Evolutionary conservation across 2,113 vertebrate species (phyloP).

Genomic region (Rhipidura dahli): DNA sequence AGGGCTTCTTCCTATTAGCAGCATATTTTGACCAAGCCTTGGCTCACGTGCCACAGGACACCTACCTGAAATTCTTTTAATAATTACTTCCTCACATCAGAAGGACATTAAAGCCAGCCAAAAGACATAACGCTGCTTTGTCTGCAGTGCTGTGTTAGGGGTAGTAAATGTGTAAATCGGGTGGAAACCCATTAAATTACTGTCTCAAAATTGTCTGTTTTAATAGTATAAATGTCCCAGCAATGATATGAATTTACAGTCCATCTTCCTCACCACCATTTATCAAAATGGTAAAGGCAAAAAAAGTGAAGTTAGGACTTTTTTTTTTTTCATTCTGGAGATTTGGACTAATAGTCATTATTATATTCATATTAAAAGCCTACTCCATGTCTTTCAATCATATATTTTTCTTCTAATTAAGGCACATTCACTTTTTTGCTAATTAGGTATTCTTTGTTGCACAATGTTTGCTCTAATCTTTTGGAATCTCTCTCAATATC

Average conservation of each 20-base stretch:
- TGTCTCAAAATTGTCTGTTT: slow-evolving; percentile 3
- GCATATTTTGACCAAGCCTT: not conserved
- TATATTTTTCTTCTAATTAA: slow-evolving; percentile 74
- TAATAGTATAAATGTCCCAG: not conserved
- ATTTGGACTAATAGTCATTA: slow-evolving; percentile 16
- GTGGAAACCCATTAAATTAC: not conserved
- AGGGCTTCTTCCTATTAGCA: not conserved
- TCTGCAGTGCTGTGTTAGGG: not conserved
- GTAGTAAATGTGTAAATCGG: slow-evolving; percentile 5
- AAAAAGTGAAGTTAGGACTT: not conserved
- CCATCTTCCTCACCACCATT: not conserved
- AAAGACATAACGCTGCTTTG: not conserved
- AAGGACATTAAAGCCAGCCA: not conserved
- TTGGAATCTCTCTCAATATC: slow-evolving; percentile 79
- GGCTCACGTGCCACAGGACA: not conserved
- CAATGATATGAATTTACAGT: not conserved
- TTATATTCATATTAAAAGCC: slow-evolving; percentile 49
- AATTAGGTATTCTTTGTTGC: slow-evolving; percentile 84
- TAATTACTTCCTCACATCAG: not conserved
- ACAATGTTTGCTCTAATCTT: slow-evolving; percentile 84
- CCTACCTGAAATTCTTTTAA: not conserved
- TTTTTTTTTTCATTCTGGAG: not conserved
- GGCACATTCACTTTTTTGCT: slow-evolving; percentile 77
- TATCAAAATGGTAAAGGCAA: not conserved
- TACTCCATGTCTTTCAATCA: slow-evolving; percentile 71